Percentiles rank a stretch among this genome's conserved stretches.
These are phyloP conservation scores for Accipiter virgatus DNA, from an alignment of 2,113 vertebrate genomes.

Conservation along the genomic window DNA sequence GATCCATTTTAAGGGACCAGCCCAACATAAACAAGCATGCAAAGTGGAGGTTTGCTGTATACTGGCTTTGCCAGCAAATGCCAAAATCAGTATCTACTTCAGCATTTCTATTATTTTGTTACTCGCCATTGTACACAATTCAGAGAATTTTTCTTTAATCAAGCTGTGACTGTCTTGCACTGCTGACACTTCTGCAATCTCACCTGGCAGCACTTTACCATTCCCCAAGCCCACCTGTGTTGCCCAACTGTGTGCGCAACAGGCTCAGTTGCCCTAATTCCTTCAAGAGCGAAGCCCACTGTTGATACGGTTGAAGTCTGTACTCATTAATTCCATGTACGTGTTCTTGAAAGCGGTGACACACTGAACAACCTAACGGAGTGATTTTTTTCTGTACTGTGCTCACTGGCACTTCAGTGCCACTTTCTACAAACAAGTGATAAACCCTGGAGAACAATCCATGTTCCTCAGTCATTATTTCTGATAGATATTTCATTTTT, in stretches of 20 bases:
- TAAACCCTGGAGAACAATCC: not conserved
- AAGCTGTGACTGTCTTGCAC: not conserved
- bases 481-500: conserved; percentile 12
- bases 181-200: not conserved
- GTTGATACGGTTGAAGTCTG: not conserved
- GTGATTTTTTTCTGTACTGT: not conserved
- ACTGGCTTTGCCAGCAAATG: not conserved
- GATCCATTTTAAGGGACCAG: not conserved
- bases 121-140: not conserved
- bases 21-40: not conserved
- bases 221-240: not conserved
- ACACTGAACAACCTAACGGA: not conserved
- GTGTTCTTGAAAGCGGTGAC: not conserved
- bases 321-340: not conserved
- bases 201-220: not conserved
- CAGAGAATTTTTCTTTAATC: not conserved
- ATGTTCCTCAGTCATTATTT: not conserved
- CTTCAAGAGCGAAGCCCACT: not conserved
- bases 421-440: not conserved
- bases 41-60: not conserved
- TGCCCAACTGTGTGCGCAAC: not conserved
- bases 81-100: not conserved
- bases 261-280: not conserved
- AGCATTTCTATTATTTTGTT: not conserved
- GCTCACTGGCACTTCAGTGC: not conserved